Evolutionary conservation across 1,140 invertebrate genomes (phyloP), one percentile per base, ranked within the genome.

Genomic region (Drosophila micromelanica): DNA sequence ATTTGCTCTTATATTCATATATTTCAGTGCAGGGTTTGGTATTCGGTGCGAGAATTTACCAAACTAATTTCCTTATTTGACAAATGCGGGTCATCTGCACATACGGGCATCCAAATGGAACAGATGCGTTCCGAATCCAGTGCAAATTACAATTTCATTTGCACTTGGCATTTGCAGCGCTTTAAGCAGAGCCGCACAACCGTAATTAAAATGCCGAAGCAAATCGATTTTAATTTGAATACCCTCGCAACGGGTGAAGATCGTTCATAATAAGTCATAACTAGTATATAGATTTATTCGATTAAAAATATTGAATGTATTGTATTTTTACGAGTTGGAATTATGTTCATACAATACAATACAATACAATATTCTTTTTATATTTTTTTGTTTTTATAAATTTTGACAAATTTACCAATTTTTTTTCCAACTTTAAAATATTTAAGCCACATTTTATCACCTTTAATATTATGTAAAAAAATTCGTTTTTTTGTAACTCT

Each of bases 31-130:
- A 2, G 1, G 32, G 32, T 35, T 35, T 35, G 32, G 32, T 9
- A 17, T 45, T 54, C 42, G 64, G 46, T 68, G 73, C 54, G 37
- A 81, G 62, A 78, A 64, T 80, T 64, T 73, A 45, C 63, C 35
- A 75, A 86, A 86, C 78, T 77, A 85, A 80, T 87, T 75, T 86
- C 65, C 76, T 77, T 71, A 68, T 73, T 68, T 73, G 70, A 68
- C 70, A 73, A 45, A 59, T 38, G 59, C 59, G 45, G 59, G 59
- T 15, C 59, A 37, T 13, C 32, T 13, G 32, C 17, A 30, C 30
- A 60, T 65, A 51, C 17, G 37, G 17, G 30, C 45, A 23, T 35
- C 23, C 32, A 27, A 13, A 15, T n/a, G 11, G 52, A 59, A 32
- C 55, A 51, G 46, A 30, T 46, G 49, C 35, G 17, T 40, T 13